These are phyloP conservation scores for Drosophila bipectinata DNA, from an alignment of 1,140 invertebrate species.

Conservation along the genomic window DNA sequence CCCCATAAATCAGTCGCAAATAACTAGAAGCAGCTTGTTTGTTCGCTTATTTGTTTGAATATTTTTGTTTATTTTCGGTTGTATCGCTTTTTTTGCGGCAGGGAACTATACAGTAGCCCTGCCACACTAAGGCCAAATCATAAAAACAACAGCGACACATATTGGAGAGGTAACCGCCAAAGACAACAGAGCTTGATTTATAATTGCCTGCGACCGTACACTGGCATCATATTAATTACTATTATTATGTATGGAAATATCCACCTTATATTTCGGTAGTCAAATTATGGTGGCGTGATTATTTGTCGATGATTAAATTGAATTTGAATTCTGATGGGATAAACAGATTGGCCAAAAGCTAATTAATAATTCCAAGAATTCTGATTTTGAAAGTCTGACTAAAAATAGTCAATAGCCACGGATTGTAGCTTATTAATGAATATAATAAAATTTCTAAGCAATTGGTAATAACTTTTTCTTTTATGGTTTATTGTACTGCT, in stretches of 20 bases:
- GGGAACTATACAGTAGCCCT: constrained; percentile 73
- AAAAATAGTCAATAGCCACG: background rate
- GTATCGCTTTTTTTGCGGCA: constrained; percentile 12
- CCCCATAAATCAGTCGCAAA: constrained; percentile 78
- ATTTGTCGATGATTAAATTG: constrained; percentile 32
- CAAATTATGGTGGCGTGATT: constrained; percentile 39
- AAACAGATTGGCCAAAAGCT: background rate
- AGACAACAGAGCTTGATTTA: constrained; percentile 31
- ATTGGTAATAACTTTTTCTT: constrained; percentile 20
- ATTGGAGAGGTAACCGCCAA: constrained; percentile 16
- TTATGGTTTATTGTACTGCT: constrained; percentile 14
- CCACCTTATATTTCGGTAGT: constrained; percentile 36
- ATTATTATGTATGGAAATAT: constrained; percentile 51
- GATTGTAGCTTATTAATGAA: background rate
- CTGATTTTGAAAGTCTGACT: background rate
- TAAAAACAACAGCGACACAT: constrained; percentile 28
- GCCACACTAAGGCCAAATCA: constrained; percentile 34
- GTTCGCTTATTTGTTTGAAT: constrained; percentile 69
- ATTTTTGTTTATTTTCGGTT: constrained; percentile 45
- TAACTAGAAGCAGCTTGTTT: constrained; percentile 76
- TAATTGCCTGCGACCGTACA: constrained; percentile 46
- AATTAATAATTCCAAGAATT: constrained; percentile 24
- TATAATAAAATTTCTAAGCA: background rate
- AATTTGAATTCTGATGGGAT: constrained; percentile 15
- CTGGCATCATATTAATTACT: constrained; percentile 47